Conservation (phyloP, 2,888 invertebrate species). For the Teleiodes luculella region DNA sequence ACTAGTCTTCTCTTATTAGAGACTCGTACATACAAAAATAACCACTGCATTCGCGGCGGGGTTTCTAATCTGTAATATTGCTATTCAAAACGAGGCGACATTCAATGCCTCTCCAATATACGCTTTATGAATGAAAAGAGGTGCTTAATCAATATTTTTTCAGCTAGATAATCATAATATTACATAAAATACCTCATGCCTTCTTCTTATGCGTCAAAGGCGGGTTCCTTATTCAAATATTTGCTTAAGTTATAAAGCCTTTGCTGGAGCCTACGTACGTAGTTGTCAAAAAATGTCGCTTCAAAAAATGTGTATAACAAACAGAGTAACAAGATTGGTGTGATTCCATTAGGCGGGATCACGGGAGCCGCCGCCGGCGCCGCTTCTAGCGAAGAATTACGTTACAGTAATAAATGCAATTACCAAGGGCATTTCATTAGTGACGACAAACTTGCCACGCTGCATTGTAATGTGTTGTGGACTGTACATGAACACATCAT, state of each 20-base stretch:
- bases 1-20: no score
- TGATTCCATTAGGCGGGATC: constrained; percentile 27
- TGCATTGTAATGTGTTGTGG: no score
- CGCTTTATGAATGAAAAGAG: no score
- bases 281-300: constrained; percentile 1
- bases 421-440: constrained; percentile 27
- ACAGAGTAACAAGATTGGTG: constrained; percentile 32
- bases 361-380: constrained; percentile 21
- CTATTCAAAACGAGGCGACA: no score
- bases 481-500: background rate
- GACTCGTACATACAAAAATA: no score
- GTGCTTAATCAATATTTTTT: no score
- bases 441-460: constrained; percentile 2
- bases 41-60: no score
- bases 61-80: no score
- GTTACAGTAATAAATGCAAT: constrained; percentile 34
- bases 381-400: constrained; percentile 29
- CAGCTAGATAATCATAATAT: background rate
- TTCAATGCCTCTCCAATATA: no score
- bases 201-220: background rate
- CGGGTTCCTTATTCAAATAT: background rate
- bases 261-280: background rate
- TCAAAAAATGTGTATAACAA: constrained; percentile 14
- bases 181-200: background rate
- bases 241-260: background rate